Base-by-base conservation (phyloP, 2,888 invertebrate genomes). In the Platycheirus albimanus region DNA sequence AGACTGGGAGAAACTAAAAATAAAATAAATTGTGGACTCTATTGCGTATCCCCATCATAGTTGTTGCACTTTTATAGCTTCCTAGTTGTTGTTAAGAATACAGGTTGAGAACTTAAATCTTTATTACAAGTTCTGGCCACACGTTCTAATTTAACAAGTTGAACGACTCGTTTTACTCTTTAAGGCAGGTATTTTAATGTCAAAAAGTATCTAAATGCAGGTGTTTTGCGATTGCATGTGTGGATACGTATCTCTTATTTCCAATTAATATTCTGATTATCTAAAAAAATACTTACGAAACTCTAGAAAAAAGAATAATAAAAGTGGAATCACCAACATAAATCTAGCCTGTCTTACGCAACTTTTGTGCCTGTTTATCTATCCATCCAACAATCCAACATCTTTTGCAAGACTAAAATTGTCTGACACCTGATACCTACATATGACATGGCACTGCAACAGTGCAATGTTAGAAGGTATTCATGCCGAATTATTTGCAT, bases 401-500 rank as follows among this genome's bases (percentile, higher is more conserved):
- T 56, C 38, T 38, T 56, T 38, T 38, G 30, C 8, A 33, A 7
- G 30, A 4, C 30, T 33, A 6, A 33, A 33, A 6, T 24, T 33
- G 3, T 33, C 30, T 8, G 56, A 56, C 38, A 56, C 24, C 38
- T 56, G 56, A 56, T 56, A 38, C 33, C 17, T 2, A 33, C 5
- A 0, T 1, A n/a, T 19, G 19, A n/a, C n/a, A 36, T 5, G 8
- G 10, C n/a, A 20, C 20, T 56, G 38, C 38, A 56, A 41, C 24
- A 13, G n/a, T 56, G 13, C 38, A 56, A 56, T 19, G 8, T 33
- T 24, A 24, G n/a, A n/a, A n/a, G n/a, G n/a, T n/a, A n/a, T 24
- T 54, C 20, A 54, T n/a, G 36, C 54, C 19, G 20, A 38, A 36
- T 13, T 13, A 33, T 56, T 56, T 56, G 56, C 56, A 56, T 56